These are phyloP conservation scores for Chrysocyon brachyurus DNA, from an alignment of 2,797 vertebrate genomes.

Conservation along the genomic window DNA sequence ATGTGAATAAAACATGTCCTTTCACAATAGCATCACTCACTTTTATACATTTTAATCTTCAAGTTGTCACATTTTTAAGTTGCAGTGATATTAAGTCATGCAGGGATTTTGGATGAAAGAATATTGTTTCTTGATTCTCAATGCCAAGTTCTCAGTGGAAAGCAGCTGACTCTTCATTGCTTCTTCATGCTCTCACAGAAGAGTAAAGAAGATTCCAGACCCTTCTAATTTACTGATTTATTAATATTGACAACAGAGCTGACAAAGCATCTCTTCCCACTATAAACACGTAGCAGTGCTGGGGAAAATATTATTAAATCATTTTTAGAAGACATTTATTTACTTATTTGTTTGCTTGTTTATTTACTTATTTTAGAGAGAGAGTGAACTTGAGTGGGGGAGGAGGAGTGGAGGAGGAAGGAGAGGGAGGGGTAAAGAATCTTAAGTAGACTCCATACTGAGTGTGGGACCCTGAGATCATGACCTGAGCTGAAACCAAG, in stretches of 20 bases:
- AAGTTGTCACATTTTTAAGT: slow-evolving; percentile 58
- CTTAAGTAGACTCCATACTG: background rate
- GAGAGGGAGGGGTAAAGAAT: background rate
- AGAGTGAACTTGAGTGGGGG: background rate
- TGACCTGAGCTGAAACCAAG: background rate
- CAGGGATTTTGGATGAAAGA: slow-evolving; percentile 15
- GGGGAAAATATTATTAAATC: background rate
- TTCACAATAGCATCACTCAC: slow-evolving; percentile 16
- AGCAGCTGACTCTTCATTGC: slow-evolving; percentile 24
- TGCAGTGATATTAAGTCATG: slow-evolving; percentile 35
- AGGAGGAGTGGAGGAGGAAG: background rate
- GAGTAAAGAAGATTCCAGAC: slow-evolving; percentile 1
- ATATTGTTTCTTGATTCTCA: slow-evolving; percentile 50
- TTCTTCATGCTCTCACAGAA: slow-evolving; percentile 22
- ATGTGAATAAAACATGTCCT: slow-evolving; percentile 44
- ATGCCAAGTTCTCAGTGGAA: slow-evolving; percentile 8
- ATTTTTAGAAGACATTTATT: background rate
- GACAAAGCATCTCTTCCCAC: background rate
- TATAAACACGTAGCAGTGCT: background rate
- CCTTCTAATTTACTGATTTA: background rate
- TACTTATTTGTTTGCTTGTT: background rate
- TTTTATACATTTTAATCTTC: slow-evolving; percentile 57
- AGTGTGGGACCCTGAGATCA: background rate
- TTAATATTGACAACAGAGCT: background rate
- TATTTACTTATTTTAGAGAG: background rate